Evolutionary conservation across 2,888 invertebrate species (phyloP), one percentile per base, ranked within the genome.

Genomic region (Orthosia cruda): DNA sequence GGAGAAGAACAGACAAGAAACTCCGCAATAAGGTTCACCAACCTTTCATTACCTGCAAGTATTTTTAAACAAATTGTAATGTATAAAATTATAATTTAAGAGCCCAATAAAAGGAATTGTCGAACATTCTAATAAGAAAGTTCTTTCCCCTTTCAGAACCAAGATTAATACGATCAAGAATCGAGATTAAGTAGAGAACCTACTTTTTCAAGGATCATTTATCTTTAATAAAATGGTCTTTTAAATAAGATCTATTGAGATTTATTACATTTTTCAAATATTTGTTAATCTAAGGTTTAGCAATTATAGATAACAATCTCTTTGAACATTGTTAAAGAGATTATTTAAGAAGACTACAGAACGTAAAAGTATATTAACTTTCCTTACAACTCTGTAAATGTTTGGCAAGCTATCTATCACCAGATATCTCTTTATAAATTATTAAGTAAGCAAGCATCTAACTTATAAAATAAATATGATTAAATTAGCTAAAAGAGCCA

Each of bases 81-180:
- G 11, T 32, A 57, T 5, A 4, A 55, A 47, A 61, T 40, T 32
- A 11, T 47, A 47, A 47, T 52, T 54, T 49, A 67, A 32, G 26
- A 40, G 50, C 16, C 26, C 23, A 64, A 71, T 71, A 55, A 67
- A 77, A 77, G 16, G 26, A 77, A 82, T 68, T 68, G 59, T 77
- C 54, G 52, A 68, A 78, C 55, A 68, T 71, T 69, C 49, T 58
- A 55, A 64, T 79, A 82, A 57, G 23, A 68, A 83, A 71, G 83
- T 65, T 71, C 59, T 77, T 80, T 80, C 82, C 71, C 71, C 64
- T 68, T 83, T 81, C 32, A 54, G 45, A 70, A 70, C 49, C 40
- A 77, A 66, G 65, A 78, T 80, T 65, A 80, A 83, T 78, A 62
- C 45, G 52, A 68, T 83, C 64, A 78, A 65, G 57, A 58, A 71